These are phyloP conservation scores for Brachyalestes nurse DNA, from an alignment of 2,797 vertebrate species.

Conservation along the genomic window DNA sequence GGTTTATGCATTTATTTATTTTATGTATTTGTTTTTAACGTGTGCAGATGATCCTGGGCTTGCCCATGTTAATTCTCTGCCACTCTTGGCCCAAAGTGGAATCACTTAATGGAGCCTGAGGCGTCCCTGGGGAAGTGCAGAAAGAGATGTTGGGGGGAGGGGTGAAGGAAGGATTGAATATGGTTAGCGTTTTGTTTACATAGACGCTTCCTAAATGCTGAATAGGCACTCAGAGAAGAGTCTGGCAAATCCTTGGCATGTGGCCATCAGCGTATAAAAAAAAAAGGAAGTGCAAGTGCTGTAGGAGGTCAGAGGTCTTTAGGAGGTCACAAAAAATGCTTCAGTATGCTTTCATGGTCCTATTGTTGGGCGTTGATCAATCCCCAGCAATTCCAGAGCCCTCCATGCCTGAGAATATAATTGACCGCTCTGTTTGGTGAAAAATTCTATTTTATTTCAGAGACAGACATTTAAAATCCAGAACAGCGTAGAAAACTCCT, in stretches of 20 bases:
- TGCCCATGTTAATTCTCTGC: conserved; percentile 77
- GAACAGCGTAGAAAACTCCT: no score
- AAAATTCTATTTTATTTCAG: no score
- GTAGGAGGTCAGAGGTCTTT: conserved; percentile 14
- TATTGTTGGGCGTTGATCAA: background rate
- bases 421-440: no score
- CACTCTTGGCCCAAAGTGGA: conserved; percentile 72
- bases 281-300: conserved; percentile 13
- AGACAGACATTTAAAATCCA: no score
- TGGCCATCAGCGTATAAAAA: conserved; percentile 20
- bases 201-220: conserved; percentile 43
- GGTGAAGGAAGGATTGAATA: conserved; percentile 25
- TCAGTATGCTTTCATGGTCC: background rate
- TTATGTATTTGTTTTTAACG: conserved; percentile 86
- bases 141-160: background rate
- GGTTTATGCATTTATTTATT: conserved; percentile 86
- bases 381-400: background rate
- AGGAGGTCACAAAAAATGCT: no score
- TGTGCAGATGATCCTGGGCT: conserved; percentile 80
- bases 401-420: no score
- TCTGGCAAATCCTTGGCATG: conserved; percentile 35
- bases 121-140: conserved; percentile 68
- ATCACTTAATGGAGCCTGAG: conserved; percentile 87
- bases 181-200: conserved; percentile 46
- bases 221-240: conserved; percentile 26